Base-by-base conservation (phyloP, 2,888 invertebrate species). In the Acleris cristana region DNA sequence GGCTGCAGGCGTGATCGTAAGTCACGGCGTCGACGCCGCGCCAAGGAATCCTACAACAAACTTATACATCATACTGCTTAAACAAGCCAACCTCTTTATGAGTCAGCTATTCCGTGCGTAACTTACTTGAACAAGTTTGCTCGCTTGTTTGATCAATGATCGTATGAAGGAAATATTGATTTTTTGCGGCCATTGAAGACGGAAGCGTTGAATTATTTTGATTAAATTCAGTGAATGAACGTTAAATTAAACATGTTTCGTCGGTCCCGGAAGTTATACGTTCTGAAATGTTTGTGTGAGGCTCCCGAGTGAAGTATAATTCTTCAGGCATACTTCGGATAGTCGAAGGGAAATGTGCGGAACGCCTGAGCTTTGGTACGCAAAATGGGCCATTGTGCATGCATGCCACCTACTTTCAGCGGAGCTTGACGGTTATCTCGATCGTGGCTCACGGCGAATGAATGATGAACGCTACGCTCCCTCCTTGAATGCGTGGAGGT, bases 1-100 rank as follows among this genome's bases (percentile, higher is more conserved):
- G 82, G 84, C 78, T 84, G 84, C 84, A 81, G 65, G 71, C 78
- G 80, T 80, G 80, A 78, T 78, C 82, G 83, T 88, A 86, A 87
- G 85, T 86, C 87, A 87, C 85, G 82, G 86, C 79, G 76, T 84
- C 73, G 79, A 76, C 79, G 76, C 75, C 74, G 74, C 69, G 73
- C 77, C 75, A 76, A 76, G 75, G 74, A 74, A 77, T 76, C 74
- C 77, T 74, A 79, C 75, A 75, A 73, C 79, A 79, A 79, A 77
- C 79, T 76, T 70, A 81, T 85, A 85, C 75, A 80, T 85, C 81
- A 85, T 74, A 76, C 73, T 81, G 84, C 82, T 82, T 80, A 80
- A 82, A 83, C 83, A 82, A 81, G 74, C 75, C 71, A 61, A 54
- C 56, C 72, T 77, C 74, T 80, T 76, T 77, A 75, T 74, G 76